Base-by-base conservation (phyloP, 2,113 vertebrate species). In the Hystrix brachyura region DNA sequence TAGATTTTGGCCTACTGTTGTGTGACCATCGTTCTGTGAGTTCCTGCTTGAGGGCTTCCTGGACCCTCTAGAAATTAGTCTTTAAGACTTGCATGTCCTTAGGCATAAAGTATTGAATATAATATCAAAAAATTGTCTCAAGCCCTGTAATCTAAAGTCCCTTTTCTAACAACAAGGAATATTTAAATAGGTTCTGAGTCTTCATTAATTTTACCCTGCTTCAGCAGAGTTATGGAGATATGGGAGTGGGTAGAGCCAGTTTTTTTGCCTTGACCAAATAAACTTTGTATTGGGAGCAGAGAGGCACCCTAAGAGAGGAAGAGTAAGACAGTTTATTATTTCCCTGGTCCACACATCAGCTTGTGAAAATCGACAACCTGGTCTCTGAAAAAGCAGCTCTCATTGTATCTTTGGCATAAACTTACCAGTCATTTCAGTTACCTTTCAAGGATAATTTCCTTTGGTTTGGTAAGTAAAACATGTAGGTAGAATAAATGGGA, bases 391-490 rank as follows among this genome's bases (percentile, higher is more conserved):
- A 53, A 46, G 67, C 17, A 69, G 59, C 19, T 91, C n/a, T 18
- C 17, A 17, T 65, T 85, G 25, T 21, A 65, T n/a, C 13, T 86
- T 89, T 60, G 81, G 60, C 9, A 69, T 48, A 34, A 78, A 93
- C 2, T 21, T 12, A 11, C 11, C n/a, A 11, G 21, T 89, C 72
- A 79, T 60, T 81, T 88, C 11, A 74, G 17, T 43, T 48, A 4
- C 88, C 60, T 93, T 85, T 85, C 8, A 55, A 85, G 64, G 29
- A 72, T 46, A 72, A 43, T 72, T 69, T 69, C 86, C 84, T 86
- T 25, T 14, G 78, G 34, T 91, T 34, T 23, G 62, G 15, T 4
- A 32, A 55, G 38, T 69, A 96, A 84, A 95, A 17, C 43, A 43
- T 38, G 12, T 48, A 92, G 19, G 46, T 32, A 71, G 11, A 87